These are phyloP conservation scores for Anser cygnoides DNA, from an alignment of 2,113 vertebrate species.

Conservation along the genomic window DNA sequence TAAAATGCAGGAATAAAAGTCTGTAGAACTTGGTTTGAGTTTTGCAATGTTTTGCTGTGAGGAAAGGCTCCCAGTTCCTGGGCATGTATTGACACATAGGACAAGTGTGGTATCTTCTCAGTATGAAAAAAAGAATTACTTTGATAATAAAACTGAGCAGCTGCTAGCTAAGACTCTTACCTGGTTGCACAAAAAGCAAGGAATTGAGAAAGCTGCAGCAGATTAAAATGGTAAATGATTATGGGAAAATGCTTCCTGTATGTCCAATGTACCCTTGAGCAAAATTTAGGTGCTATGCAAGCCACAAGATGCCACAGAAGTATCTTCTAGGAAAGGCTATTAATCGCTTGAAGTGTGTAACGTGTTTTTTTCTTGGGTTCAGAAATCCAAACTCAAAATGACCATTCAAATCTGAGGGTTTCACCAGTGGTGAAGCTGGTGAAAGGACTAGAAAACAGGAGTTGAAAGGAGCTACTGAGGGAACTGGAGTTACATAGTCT, in stretches of 20 bases:
- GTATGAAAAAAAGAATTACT: neutral
- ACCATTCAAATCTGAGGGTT: neutral
- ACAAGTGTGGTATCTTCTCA: neutral
- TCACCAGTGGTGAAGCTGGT: no score
- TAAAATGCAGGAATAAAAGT: neutral
- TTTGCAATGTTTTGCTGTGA: neutral
- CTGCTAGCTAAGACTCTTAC: neutral
- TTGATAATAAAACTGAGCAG: neutral
- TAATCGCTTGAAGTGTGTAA: neutral
- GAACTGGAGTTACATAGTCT: no score
- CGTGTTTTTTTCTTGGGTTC: neutral
- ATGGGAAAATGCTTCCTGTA: neutral
- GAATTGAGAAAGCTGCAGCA: neutral
- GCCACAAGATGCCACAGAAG: neutral
- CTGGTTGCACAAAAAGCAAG: neutral
- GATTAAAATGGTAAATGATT: neutral
- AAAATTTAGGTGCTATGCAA: neutral
- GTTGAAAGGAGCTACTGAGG: no score
- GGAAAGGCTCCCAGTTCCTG: neutral
- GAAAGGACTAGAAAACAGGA: no score
- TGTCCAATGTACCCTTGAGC: neutral
- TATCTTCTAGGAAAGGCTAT: neutral
- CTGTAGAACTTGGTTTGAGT: neutral
- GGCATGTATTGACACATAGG: neutral
- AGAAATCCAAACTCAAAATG: neutral